A percentile compares a stretch with the other conserved stretches of the same genome.
Evolutionary conservation across 1,140 invertebrate species (phyloP).

Genomic region (Drosophila parvula): DNA sequence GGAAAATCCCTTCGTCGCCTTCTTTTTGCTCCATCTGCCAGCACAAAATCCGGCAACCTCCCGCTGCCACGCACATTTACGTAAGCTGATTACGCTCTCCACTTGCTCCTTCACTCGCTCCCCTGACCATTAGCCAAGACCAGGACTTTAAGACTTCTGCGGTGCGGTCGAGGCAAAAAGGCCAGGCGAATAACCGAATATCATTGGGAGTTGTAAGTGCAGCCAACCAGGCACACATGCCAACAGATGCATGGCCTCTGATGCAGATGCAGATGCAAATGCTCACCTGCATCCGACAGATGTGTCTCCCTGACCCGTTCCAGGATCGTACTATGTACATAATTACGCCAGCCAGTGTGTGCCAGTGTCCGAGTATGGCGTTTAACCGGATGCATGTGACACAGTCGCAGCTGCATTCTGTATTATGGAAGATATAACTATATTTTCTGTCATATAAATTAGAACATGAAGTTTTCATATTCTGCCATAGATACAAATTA

Average conservation of each 20-base stretch:
- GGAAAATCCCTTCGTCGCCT: conserved; percentile 57
- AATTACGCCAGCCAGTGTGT: conserved; percentile 13
- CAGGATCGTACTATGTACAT: conserved; percentile 3
- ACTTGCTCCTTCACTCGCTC: conserved; percentile 20
- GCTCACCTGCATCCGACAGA: conserved; percentile 17
- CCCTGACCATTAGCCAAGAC: conserved; percentile 47
- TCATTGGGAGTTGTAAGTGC: conserved; percentile 31
- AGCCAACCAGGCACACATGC: conserved; percentile 1
- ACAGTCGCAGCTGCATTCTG: not conserved
- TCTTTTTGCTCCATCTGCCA: conserved; percentile 40
- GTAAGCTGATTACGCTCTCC: conserved; percentile 67
- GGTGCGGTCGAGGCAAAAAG: not conserved
- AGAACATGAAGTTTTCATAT: no score
- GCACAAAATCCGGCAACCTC: conserved; percentile 65
- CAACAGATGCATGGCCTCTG: not conserved
- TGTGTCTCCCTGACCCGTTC: not conserved
- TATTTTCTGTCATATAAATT: not conserved
- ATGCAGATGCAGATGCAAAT: not conserved
- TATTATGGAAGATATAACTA: not conserved
- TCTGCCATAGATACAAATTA: no score
- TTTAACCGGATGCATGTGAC: not conserved
- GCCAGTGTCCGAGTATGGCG: not conserved
- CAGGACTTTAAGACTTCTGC: conserved; percentile 5
- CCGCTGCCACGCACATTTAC: conserved; percentile 72
- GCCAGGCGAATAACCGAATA: not conserved